Evolutionary conservation across 2,113 vertebrate genomes (phyloP), one percentile per base, ranked within the genome.

Genomic region (Amphilophus citrinellus): DNA sequence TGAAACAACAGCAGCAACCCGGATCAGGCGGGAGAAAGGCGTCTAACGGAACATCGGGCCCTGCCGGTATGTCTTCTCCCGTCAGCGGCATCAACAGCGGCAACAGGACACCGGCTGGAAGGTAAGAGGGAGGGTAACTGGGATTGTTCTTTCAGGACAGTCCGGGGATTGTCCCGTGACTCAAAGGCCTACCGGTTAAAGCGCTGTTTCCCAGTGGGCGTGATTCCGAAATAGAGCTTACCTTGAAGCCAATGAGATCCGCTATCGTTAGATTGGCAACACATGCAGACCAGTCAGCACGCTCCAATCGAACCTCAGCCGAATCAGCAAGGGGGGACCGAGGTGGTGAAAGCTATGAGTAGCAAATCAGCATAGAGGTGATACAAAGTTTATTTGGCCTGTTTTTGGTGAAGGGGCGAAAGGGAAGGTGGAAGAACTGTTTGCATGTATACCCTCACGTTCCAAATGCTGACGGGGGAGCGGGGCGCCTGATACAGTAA

Each of bases 161-260:
- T 83, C 87, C 92, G 94, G 30, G 93, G 95, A 89, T 91, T 85
- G 76, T 82, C 81, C 66, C 82, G 60, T 78, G 86, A 44, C 35
- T 81, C 27, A 6, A 82, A 90, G 96, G 95, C 96, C 96, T 96
- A 95, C 95, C 95, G 94, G 95, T 95, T 93, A 93, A 93, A 91
- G 89, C 90, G 75, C 79, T 81, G 83, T 68, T 53, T 53, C 77
- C 59, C 11, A 83, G 90, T 89, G 86, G 95, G 94, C 88, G 95
- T 95, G 90, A 76, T 79, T 59, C 39, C 0, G 8, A n/a, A 42
- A 80, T 65, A 1, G 58, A 71, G 76, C 15, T 24, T 42, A n/a
- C 11, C 6, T 53, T 6, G 3, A 3, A 63, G 2, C 95, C 92
- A 93, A 93, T 95, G 63, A 63, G 3, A 87, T 39, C n/a, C 7